Conservation (phyloP, 2,113 vertebrate species). For the Dasyprocta punctata region DNA sequence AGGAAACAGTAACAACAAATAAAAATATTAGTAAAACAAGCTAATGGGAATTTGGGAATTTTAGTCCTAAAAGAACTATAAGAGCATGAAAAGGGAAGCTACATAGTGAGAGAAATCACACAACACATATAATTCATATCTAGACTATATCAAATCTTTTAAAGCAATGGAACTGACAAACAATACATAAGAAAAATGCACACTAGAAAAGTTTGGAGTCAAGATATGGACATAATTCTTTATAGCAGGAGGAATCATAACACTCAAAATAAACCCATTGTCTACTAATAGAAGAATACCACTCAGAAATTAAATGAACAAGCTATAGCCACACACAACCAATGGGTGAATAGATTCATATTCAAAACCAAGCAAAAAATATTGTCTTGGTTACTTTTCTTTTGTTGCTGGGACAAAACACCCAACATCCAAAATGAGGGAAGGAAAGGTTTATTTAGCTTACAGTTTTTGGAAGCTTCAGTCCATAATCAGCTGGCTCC, state of each 20-base stretch:
- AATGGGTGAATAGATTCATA: background rate
- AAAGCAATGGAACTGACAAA: background rate
- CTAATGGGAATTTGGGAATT: background rate
- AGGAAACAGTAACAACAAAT: background rate
- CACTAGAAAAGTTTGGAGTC: background rate
- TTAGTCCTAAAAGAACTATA: constrained; percentile 11
- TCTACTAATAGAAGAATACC: background rate
- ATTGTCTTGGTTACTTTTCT: too few relatives aligned
- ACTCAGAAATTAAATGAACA: background rate
- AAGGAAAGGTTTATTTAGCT: too few relatives aligned
- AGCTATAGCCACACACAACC: background rate
- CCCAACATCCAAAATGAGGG: too few relatives aligned
- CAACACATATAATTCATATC: background rate
- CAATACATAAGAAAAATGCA: background rate
- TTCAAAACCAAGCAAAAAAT: background rate
- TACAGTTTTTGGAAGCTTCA: too few relatives aligned
- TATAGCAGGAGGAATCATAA: background rate
- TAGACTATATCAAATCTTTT: background rate
- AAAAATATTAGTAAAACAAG: constrained; percentile 25
- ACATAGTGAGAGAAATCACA: background rate
- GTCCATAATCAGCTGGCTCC: too few relatives aligned
- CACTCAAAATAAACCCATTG: background rate
- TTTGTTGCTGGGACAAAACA: too few relatives aligned
- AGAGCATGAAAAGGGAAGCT: background rate
- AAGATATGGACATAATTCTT: background rate